phyloP scores from a whole-genome alignment of 2,888 invertebrate genomes.

The Cheilosia soror region DNA sequence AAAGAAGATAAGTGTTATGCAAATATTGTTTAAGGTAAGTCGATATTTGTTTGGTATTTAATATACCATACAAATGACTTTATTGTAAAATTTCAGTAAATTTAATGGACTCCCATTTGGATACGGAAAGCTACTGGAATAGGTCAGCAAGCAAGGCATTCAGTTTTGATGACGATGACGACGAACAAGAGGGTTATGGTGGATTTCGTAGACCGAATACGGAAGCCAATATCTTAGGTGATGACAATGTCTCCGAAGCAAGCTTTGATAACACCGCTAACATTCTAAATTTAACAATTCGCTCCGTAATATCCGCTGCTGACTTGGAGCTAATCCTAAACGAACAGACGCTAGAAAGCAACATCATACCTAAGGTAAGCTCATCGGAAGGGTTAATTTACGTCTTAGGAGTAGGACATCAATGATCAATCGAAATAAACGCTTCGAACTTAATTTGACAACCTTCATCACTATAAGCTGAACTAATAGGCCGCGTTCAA shows the following conservation, averaged over 20 bases:
- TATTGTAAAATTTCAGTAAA: not conserved
- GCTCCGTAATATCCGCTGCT: slow-evolving; percentile 81
- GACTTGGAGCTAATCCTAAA: slow-evolving; percentile 80
- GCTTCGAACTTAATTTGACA: too few relatives aligned
- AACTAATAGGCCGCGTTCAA: too few relatives aligned
- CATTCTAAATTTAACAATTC: slow-evolving; percentile 81
- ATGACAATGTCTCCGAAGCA: slow-evolving; percentile 82
- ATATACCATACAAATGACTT: not conserved
- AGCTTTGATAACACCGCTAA: slow-evolving; percentile 81
- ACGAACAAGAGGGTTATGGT: slow-evolving; percentile 83
- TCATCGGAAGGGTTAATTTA: too few relatives aligned
- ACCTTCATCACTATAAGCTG: too few relatives aligned
- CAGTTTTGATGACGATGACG: slow-evolving; percentile 92
- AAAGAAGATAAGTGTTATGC: too few relatives aligned
- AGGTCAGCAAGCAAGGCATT: slow-evolving; percentile 89
- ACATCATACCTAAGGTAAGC: slow-evolving; percentile 78
- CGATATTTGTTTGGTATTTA: too few relatives aligned
- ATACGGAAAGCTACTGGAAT: slow-evolving; percentile 92
- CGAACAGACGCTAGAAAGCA: slow-evolving; percentile 80
- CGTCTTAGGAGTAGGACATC: too few relatives aligned
- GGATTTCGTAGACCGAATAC: not conserved
- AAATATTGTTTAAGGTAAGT: too few relatives aligned
- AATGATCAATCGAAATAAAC: too few relatives aligned
- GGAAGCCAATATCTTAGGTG: slow-evolving; percentile 38
- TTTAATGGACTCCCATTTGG: slow-evolving; percentile 81